Percentiles rank a stretch among this genome's conserved stretches.
Evolutionary conservation across 2,888 invertebrate species (phyloP).

Genomic region (Galeopsomyia nigrocyanea): DNA sequence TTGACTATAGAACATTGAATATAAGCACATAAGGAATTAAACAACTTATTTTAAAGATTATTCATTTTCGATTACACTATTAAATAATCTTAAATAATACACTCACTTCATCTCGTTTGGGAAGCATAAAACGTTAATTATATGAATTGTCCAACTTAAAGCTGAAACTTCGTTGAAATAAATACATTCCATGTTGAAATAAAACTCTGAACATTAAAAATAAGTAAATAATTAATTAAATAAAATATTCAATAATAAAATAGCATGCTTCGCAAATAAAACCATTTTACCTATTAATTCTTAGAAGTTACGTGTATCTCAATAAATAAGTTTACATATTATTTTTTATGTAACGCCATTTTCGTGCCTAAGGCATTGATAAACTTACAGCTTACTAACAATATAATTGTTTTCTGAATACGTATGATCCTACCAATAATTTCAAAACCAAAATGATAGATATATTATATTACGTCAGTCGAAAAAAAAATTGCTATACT

Average conservation of each 20-base stretch:
- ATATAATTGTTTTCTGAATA: slow-evolving; percentile 18
- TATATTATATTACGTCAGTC: slow-evolving; percentile 28
- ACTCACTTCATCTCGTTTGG: background rate
- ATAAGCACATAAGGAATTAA: slow-evolving; percentile 14
- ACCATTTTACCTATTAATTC: background rate
- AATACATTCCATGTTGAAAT: no score
- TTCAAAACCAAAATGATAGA: slow-evolving; percentile 3
- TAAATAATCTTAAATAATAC: no score
- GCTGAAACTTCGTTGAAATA: no score
- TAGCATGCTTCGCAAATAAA: background rate
- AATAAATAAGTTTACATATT: no score
- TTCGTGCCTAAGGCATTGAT: slow-evolving; percentile 16
- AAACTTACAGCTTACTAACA: slow-evolving; percentile 26
- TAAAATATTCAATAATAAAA: no score
- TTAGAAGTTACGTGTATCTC: background rate
- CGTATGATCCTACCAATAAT: slow-evolving; percentile 13
- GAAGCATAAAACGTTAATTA: slow-evolving; percentile 32
- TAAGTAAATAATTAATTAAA: no score
- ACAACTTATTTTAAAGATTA: slow-evolving; percentile 30
- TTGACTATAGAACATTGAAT: slow-evolving; percentile 26
- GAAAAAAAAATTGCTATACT: slow-evolving; percentile 25
- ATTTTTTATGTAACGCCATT: background rate
- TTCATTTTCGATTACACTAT: background rate
- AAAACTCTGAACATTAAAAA: no score
- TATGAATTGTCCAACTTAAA: background rate